Evolutionary conservation across 2,113 vertebrate species (phyloP).

Genomic region (Heloderma charlesbogerti): DNA sequence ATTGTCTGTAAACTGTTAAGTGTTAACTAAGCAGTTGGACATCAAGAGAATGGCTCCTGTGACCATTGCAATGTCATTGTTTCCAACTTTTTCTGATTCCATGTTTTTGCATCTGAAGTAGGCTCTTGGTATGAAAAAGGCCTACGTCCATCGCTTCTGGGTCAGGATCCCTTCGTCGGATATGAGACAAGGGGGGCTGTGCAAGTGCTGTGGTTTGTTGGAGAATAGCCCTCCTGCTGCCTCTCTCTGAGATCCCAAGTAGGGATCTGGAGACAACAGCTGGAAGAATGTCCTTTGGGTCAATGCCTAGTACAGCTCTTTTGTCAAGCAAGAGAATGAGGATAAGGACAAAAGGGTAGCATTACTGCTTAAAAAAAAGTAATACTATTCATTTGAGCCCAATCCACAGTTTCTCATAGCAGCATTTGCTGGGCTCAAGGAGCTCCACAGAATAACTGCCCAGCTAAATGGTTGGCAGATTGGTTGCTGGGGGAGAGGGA

Average conservation of each 20-base stretch:
- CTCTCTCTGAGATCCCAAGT: neutral
- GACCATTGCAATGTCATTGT: rapidly evolving
- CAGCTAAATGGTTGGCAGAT: neutral
- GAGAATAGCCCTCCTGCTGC: neutral
- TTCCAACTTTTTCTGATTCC: neutral
- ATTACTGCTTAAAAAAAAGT: neutral
- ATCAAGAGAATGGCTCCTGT: no score
- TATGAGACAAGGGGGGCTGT: neutral
- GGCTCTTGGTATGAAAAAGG: neutral
- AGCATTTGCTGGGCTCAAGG: neutral
- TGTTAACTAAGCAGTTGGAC: neutral
- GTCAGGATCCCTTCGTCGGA: neutral
- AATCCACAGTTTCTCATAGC: neutral
- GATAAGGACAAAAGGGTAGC: neutral
- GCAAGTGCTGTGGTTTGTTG: neutral
- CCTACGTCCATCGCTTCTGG: neutral
- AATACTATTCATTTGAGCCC: neutral
- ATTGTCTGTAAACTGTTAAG: neutral
- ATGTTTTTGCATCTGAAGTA: neutral
- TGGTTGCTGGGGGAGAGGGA: neutral
- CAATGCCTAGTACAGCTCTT: neutral
- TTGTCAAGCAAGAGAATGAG: neutral
- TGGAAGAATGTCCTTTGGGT: neutral
- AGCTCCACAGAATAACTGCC: neutral
- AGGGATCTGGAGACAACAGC: neutral